Base-by-base conservation (phyloP, 2,888 invertebrate species). In the Salticus scenicus region DNA sequence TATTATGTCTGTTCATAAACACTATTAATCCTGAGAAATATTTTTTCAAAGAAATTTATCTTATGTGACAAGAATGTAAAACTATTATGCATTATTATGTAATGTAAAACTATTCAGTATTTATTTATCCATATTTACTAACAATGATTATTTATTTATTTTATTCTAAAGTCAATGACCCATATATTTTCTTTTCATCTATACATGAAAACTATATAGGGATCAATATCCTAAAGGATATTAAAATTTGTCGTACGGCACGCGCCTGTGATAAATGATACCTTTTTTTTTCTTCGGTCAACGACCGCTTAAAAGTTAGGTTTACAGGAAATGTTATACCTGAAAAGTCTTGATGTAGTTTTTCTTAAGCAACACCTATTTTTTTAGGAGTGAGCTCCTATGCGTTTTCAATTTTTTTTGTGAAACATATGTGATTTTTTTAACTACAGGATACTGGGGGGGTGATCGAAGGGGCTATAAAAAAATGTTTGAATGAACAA, bases 261-360 rank as follows among this genome's bases (percentile, higher is more conserved):
- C 81, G 70, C 81, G 70, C 77, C 20, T 63, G 30, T 82, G 81
- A 82, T 82, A 69, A 30, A 82, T 64, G 75, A 47, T 63, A 57
- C 24, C 24, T 33, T 67, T n/a, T n/a, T n/a, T 73, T 51, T 74
- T 37, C 2, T 20, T 42, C 47, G 81, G 81, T 82, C 81, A 75
- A 69, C 81, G 75, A 82, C 75, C 75, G 27, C 37, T 74, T 42
- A 70, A 75, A 70, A 75, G 74, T 63, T 75, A 69, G 30, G 14
- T 42, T 66, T 42, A 51, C 41, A 64, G 75, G 81, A 82, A 82
- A 57, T 71, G 69, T 70, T 69, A 51, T 42, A 82, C 41, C 81
- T 70, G 41, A 75, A 81, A 82, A 82, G 75, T 82, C 70, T 70
- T 75, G 70, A 30, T 82, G 81, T 82, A 82, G 69, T 81, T 82